phyloP scores from a whole-genome alignment of 2,113 vertebrate species.

The Benthochromis sp. region DNA sequence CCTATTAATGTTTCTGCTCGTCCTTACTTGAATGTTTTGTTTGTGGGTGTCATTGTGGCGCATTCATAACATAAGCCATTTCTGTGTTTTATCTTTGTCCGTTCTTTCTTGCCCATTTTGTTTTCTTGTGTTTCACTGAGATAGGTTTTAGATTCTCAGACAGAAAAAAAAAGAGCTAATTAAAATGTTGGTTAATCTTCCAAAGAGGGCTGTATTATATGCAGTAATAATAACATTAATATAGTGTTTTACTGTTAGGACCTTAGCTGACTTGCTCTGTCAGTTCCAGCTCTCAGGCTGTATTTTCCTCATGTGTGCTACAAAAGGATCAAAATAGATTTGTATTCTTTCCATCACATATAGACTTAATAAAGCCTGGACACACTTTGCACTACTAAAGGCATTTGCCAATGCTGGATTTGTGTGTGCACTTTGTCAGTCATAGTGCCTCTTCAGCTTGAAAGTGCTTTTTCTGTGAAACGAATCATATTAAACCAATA shows the following conservation, averaged over 20 bases:
- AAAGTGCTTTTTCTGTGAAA: background rate
- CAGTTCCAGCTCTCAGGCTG: background rate
- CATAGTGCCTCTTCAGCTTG: background rate
- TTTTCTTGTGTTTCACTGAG: background rate
- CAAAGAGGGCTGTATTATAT: background rate
- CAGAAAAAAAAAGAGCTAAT: background rate
- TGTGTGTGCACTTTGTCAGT: background rate
- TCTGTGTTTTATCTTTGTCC: background rate
- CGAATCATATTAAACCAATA: background rate
- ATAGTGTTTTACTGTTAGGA: background rate
- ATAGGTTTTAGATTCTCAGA: background rate
- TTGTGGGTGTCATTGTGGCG: background rate
- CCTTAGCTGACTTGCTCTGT: background rate
- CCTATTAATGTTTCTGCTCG: background rate
- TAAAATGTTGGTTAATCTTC: background rate
- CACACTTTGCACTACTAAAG: background rate
- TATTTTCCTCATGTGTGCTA: background rate
- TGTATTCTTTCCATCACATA: background rate
- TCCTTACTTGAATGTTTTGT: background rate
- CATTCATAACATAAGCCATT: fast-evolving
- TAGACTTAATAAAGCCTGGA: background rate
- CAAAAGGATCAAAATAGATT: background rate
- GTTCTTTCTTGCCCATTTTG: background rate
- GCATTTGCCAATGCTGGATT: background rate
- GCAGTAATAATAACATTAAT: background rate